Evolutionary conservation across 1,140 invertebrate genomes (phyloP), one percentile per base, ranked within the genome.

Genomic region (Panulirus ornatus): DNA sequence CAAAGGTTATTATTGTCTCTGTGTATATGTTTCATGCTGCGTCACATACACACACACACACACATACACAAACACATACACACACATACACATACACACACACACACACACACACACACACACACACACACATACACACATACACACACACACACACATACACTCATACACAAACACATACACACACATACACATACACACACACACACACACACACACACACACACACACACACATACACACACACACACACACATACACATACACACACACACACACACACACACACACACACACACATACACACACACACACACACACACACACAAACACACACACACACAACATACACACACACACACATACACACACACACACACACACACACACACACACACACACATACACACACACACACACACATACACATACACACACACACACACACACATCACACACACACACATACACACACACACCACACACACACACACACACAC

Each of bases 91-190:
- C 6, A 19, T 38, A 73, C 70, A 73, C 70, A 73, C 70, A 73
- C 70, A 73, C 70, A 73, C 70, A 73, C 70, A 73, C 34, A 73
- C 70, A 73, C 70, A 73, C 70, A 73, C 70, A 73, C 70, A 73
- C 70, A 36, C 22, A 73, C 70, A 73, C 70, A 73, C 70, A 73
- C 34, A 73, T 38, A 73, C 70, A 73, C 70, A 73, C 34, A 73
- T 38, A 73, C 70, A 73, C 34, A 73, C 70, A 73, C 42, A 73
- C 70, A n/a, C n/a, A n/a, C n/a, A n/a, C n/a, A n/a, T n/a, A n/a
- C n/a, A n/a, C n/a, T n/a, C n/a, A n/a, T n/a, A n/a, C n/a, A n/a
- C n/a, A n/a, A n/a, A n/a, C n/a, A n/a, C n/a, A n/a, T n/a, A n/a
- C n/a, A n/a, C n/a, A 73, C 27, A 73, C 11, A 73, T 36, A 73